phyloP scores from a whole-genome alignment of 2,113 vertebrate genomes.

The Eolophus roseicapilla region DNA sequence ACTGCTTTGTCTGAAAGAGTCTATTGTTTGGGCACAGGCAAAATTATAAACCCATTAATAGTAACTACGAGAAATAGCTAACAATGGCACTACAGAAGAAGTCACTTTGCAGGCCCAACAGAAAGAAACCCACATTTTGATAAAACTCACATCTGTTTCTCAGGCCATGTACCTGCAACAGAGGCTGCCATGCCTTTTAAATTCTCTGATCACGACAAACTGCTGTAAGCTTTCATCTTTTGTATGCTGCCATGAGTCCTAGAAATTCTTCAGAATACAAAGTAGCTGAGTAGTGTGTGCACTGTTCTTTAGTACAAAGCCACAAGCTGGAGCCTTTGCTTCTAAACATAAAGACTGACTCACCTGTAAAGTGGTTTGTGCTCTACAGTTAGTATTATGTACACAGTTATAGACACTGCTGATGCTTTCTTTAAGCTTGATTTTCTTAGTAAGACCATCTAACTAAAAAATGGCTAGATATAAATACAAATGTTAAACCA shows the following conservation, averaged over 20 bases:
- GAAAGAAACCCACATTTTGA: accelerated
- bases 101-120: background rate
- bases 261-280: background rate
- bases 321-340: background rate
- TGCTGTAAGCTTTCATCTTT: background rate
- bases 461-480: background rate
- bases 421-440: background rate
- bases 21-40: background rate
- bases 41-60: background rate
- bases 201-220: background rate
- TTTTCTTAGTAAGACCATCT: background rate
- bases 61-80: background rate
- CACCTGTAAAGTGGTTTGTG: background rate
- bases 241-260: background rate
- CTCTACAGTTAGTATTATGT: background rate
- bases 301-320: background rate
- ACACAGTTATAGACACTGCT: background rate
- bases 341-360: background rate
- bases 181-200: background rate
- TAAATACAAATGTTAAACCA: background rate
- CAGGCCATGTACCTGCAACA: background rate
- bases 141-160: background rate
- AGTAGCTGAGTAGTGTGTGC: background rate
- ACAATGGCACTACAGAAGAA: background rate
- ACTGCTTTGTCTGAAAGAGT: background rate